These are phyloP conservation scores for Eupsittula cactorum DNA, from an alignment of 2,113 vertebrate species.

Conservation along the genomic window DNA sequence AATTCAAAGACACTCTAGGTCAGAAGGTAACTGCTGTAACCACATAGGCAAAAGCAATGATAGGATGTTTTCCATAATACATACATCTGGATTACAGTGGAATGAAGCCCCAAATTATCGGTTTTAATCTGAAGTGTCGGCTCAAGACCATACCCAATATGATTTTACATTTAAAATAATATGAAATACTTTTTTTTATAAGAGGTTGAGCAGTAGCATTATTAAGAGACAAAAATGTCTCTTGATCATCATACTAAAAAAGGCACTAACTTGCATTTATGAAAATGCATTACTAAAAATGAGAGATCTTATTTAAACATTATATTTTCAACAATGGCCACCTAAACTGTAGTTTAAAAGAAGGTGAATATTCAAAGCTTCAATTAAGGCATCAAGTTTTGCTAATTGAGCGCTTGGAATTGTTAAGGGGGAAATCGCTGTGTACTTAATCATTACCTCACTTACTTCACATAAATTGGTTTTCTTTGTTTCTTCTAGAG, in stretches of 20 bases:
- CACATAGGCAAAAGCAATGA: background rate
- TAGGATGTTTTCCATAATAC: conserved; percentile 1
- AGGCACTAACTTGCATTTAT: background rate
- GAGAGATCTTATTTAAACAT: background rate
- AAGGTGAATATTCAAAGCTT: background rate
- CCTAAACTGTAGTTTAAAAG: background rate
- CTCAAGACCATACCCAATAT: background rate
- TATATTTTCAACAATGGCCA: background rate
- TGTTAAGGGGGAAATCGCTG: background rate
- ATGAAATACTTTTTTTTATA: background rate
- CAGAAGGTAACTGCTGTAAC: conserved; percentile 35
- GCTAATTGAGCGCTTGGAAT: background rate
- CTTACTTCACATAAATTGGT: background rate
- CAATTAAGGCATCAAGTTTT: background rate
- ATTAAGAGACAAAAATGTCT: background rate
- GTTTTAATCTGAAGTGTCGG: background rate
- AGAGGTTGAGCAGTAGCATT: background rate
- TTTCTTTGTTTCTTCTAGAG: background rate
- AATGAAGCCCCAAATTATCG: background rate
- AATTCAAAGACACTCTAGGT: conserved; percentile 32
- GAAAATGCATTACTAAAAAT: background rate
- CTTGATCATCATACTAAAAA: background rate
- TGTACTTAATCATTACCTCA: background rate
- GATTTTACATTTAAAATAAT: background rate
- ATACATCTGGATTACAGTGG: background rate